These are phyloP conservation scores for Rhingia campestris DNA, from an alignment of 2,888 invertebrate genomes.

Conservation along the genomic window DNA sequence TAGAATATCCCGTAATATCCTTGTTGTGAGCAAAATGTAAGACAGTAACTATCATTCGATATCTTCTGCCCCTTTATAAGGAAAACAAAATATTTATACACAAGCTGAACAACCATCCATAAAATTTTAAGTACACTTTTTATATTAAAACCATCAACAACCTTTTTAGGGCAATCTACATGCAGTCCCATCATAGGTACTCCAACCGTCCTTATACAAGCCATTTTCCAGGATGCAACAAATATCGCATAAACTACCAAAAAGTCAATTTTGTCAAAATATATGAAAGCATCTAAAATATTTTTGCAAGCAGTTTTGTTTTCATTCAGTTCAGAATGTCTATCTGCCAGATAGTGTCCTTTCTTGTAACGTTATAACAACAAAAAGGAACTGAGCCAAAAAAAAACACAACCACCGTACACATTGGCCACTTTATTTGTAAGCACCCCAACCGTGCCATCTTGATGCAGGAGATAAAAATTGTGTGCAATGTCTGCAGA, in stretches of 20 bases:
- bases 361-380: background rate
- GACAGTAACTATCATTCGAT: too few relatives aligned
- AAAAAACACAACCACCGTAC: conserved; percentile 13
- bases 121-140: background rate
- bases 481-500: conserved; percentile 67
- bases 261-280: conserved; percentile 61
- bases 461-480: conserved; percentile 69
- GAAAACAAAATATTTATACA: too few relatives aligned
- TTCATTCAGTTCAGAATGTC: conserved; percentile 45
- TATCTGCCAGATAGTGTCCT: conserved; percentile 31
- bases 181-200: background rate
- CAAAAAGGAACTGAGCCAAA: background rate
- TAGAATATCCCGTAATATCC: too few relatives aligned
- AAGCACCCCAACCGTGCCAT: conserved; percentile 59
- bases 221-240: conserved; percentile 44
- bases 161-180: background rate
- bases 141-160: conserved; percentile 1
- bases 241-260: conserved; percentile 57
- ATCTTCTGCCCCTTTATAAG: too few relatives aligned
- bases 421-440: conserved; percentile 65
- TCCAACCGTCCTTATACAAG: background rate
- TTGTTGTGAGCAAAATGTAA: too few relatives aligned
- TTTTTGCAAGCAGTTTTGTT: conserved; percentile 62
- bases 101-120: background rate
- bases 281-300: conserved; percentile 43